Base-by-base conservation (phyloP, 2,113 vertebrate species). In the Antigone vipio region DNA sequence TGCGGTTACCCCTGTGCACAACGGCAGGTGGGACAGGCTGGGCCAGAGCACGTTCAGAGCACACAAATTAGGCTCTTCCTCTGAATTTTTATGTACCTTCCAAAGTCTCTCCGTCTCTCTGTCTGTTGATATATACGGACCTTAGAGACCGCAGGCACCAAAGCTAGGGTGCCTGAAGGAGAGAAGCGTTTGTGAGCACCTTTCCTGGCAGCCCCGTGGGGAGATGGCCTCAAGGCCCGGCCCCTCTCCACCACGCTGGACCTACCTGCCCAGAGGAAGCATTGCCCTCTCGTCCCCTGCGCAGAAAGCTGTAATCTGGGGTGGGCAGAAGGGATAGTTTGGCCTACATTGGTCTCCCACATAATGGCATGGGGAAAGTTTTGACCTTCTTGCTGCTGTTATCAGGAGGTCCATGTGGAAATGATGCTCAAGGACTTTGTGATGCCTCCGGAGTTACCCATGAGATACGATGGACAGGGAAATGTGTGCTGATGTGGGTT, bases 401-500 rank as follows among this genome's bases (percentile, higher is more conserved):
- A 5, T 23, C 15, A 38, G 53, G 34, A 68, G 42, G 12, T 22
- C 47, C 50, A 5, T 2, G 10, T 53, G 40, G 55, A 78, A 82
- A 47, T n/a, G 7, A 44, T 12, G 15, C 50, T 66, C 20, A 18
- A 53, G 38, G 38, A 63, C 44, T 81, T 68, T 23, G 42, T 67
- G 49, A 29, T 82, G 22, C 16, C 4, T 35, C 49, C 19, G 29
- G 23, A 30, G 9, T 73, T 85, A 73, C 40, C 53, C 15, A 1
- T 55, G 50, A 60, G 64, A 50, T 76, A 15, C 9, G 34, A 42
- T 13, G 32, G 52, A 21, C 27, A 24, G 38, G 11, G 35, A 91
- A 76, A 26, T n/a, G 30, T 1, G 3, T 3, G 0, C 2, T 56
- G 50, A 15, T 9, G 3, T 50, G 45, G 10, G 6, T 59, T 82